Evolutionary conservation across 2,113 vertebrate species (phyloP).

Genomic region (Manacus vitellinus): DNA sequence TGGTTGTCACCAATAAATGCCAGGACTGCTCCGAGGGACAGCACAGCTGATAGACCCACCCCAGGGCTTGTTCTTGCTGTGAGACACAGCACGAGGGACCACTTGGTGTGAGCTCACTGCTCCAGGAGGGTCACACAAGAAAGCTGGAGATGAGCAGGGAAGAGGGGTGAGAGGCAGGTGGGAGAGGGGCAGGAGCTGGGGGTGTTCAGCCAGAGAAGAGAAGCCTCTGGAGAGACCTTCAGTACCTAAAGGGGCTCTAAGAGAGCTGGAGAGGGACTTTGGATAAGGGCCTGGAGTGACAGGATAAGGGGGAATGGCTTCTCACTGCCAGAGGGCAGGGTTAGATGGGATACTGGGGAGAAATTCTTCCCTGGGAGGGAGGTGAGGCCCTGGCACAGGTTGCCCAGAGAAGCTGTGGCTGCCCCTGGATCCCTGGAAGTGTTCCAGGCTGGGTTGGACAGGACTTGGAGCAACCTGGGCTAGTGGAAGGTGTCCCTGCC

Average conservation of each 20-base stretch:
- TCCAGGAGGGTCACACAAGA: rapidly evolving
- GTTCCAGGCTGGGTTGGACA: rapidly evolving
- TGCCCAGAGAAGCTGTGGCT: background rate
- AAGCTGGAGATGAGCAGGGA: background rate
- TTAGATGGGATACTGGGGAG: rapidly evolving
- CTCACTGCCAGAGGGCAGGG: background rate
- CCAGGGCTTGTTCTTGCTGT: background rate
- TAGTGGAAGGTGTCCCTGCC: background rate
- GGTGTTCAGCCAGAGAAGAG: background rate
- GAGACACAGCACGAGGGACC: background rate
- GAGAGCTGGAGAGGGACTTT: background rate
- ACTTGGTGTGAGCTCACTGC: background rate
- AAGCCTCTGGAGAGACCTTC: background rate
- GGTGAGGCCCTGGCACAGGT: background rate
- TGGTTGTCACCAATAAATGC: background rate
- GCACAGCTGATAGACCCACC: rapidly evolving
- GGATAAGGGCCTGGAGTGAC: background rate
- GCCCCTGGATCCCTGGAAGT: background rate
- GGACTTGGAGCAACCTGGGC: background rate
- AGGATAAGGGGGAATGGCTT: background rate
- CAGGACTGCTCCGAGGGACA: rapidly evolving
- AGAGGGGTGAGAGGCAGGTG: background rate
- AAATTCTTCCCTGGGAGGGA: background rate
- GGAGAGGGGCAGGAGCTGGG: background rate
- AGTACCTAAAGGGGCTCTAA: background rate